These are phyloP conservation scores for Phylloscopus whistleri DNA, from an alignment of 2,113 vertebrate species.

Conservation along the genomic window DNA sequence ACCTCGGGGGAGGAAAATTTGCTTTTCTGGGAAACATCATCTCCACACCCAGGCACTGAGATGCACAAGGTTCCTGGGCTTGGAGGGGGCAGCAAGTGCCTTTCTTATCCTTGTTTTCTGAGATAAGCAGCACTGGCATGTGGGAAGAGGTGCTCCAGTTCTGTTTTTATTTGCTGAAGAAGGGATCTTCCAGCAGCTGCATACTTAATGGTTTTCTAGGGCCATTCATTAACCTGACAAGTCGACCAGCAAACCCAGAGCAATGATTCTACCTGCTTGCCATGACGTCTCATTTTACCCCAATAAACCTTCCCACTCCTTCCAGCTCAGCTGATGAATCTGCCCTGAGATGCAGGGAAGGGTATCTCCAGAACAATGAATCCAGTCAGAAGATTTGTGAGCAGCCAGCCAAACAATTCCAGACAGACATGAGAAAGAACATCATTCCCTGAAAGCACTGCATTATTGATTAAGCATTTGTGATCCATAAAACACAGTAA, in stretches of 20 bases:
- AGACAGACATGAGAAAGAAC: neutral
- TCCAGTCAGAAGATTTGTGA: neutral
- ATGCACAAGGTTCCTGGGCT: neutral
- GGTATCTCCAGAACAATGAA: neutral
- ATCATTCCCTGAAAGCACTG: neutral
- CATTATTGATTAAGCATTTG: conserved; percentile 51
- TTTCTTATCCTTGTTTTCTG: neutral
- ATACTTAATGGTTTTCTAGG: neutral
- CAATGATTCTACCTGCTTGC: neutral
- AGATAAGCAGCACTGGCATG: neutral
- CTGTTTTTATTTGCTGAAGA: neutral
- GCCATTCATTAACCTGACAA: neutral
- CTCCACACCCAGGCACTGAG: neutral
- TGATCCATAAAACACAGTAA: conserved; percentile 39
- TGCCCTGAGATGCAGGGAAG: conserved; percentile 1
- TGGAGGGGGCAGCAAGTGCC: neutral
- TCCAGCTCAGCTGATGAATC: neutral
- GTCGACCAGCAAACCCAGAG: neutral
- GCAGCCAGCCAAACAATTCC: neutral
- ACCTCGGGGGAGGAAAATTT: neutral
- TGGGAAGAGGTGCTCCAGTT: neutral
- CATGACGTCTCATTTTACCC: neutral
- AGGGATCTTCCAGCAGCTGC: neutral
- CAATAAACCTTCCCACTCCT: neutral
- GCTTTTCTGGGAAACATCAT: neutral